These are phyloP conservation scores for Thera obeliscata DNA, from an alignment of 2,888 invertebrate genomes.

Conservation along the genomic window DNA sequence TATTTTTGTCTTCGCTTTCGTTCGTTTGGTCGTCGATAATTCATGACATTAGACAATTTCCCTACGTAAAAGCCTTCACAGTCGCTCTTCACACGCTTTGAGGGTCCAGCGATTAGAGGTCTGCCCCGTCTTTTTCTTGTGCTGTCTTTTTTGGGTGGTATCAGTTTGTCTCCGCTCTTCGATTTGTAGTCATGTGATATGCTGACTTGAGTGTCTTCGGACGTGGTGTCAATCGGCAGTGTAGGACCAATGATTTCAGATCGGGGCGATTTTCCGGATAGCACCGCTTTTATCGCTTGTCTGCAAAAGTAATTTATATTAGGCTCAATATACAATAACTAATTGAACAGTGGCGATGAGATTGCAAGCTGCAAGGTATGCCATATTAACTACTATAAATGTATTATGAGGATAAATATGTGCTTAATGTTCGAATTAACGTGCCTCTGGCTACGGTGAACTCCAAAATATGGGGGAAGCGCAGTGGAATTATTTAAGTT, in stretches of 20 bases:
- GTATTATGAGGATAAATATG: no score
- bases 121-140: constrained; percentile 25
- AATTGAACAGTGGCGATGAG: no score
- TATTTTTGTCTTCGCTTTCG: no score
- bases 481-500: background rate
- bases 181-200: constrained; percentile 11
- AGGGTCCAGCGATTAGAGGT: constrained; percentile 10
- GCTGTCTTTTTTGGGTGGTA: background rate
- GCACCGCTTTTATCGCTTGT: constrained; percentile 22
- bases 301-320: constrained; percentile 6
- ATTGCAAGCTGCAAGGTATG: no score
- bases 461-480: no score
- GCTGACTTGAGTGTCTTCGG: constrained; percentile 11
- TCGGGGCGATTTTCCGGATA: background rate
- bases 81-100: constrained; percentile 22
- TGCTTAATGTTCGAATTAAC: no score
- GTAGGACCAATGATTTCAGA: background rate
- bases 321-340: no score
- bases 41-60: constrained; percentile 22
- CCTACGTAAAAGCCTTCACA: constrained; percentile 20
- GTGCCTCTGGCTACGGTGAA: no score
- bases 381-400: no score
- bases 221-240: background rate
- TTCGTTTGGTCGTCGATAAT: background rate
- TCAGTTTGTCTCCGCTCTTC: constrained; percentile 17